These are phyloP conservation scores for Microcaecilia unicolor DNA, from an alignment of 2,797 vertebrate genomes.

Conservation along the genomic window DNA sequence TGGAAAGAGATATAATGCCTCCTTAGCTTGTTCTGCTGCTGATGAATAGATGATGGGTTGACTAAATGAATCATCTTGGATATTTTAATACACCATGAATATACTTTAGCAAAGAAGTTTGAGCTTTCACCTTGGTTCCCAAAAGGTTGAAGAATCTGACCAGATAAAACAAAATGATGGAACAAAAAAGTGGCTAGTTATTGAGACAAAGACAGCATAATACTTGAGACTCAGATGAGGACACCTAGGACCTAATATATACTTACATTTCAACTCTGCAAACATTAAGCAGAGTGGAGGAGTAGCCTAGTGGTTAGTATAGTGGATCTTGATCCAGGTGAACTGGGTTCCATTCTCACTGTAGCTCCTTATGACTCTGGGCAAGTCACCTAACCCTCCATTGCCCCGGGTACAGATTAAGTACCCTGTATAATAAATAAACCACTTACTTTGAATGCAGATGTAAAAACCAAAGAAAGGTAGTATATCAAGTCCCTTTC, in stretches of 20 bases:
- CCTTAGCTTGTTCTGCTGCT: constrained; percentile 53
- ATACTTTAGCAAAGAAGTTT: constrained; percentile 43
- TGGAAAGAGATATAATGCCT: constrained; percentile 53
- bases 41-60: constrained; percentile 58
- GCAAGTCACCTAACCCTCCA: too few species aligned
- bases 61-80: constrained; percentile 57
- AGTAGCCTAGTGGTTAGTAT: too few species aligned
- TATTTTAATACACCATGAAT: constrained; percentile 55
- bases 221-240: constrained; percentile 23
- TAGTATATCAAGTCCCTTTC: too few species aligned
- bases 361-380: too few species aligned
- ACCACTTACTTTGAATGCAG: too few species aligned
- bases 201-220: constrained; percentile 9
- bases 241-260: constrained; percentile 13
- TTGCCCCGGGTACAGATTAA: too few species aligned
- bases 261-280: constrained; percentile 31
- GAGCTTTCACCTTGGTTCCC: constrained; percentile 50
- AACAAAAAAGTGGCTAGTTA: constrained; percentile 26
- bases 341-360: too few species aligned
- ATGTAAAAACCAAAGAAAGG: too few species aligned
- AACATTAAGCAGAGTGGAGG: too few species aligned
- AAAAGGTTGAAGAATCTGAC: constrained; percentile 49
- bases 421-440: too few species aligned
- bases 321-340: too few species aligned
- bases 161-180: constrained; percentile 32